phyloP scores from a whole-genome alignment of 2,888 invertebrate genomes.

The Steinernema carpocapsae region DNA sequence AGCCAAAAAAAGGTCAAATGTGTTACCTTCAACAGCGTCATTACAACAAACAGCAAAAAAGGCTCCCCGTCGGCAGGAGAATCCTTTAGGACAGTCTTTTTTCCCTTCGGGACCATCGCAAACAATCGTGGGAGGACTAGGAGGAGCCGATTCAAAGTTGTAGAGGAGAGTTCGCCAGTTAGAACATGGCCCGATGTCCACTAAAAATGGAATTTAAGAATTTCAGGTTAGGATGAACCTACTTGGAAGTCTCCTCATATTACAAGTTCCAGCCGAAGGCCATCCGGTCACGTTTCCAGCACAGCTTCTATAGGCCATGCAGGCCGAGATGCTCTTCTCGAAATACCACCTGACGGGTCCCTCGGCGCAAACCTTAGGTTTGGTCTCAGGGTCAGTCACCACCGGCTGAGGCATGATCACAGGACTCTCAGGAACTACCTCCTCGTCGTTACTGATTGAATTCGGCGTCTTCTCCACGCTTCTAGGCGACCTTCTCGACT shows the following conservation, averaged over 20 bases:
- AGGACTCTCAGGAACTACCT: not conserved
- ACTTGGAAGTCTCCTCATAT: conserved; percentile 3
- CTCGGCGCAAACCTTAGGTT: conserved; percentile 3
- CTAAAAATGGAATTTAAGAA: not conserved
- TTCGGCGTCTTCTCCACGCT: conserved; percentile 17
- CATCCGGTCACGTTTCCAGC: conserved; percentile 13
- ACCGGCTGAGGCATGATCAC: not conserved
- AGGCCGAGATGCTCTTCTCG: not conserved
- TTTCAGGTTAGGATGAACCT: not conserved
- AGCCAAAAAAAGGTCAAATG: no score
- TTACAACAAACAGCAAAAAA: conserved; percentile 17
- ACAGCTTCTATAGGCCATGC: conserved; percentile 17
- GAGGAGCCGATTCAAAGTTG: conserved; percentile 18
- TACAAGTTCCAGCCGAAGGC: not conserved
- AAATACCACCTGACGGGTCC: conserved; percentile 13
- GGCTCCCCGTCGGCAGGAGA: not conserved
- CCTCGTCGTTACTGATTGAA: conserved; percentile 17
- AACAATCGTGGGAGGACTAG: not conserved
- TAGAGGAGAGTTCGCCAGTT: not conserved
- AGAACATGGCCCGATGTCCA: conserved; percentile 13
- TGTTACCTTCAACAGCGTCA: not conserved
- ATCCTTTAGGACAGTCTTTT: conserved; percentile 13
- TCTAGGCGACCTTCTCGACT: not conserved
- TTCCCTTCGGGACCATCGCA: conserved; percentile 23
- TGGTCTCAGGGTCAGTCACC: not conserved